Conservation (phyloP, 2,888 invertebrate species). For the Hololepta plana region DNA sequence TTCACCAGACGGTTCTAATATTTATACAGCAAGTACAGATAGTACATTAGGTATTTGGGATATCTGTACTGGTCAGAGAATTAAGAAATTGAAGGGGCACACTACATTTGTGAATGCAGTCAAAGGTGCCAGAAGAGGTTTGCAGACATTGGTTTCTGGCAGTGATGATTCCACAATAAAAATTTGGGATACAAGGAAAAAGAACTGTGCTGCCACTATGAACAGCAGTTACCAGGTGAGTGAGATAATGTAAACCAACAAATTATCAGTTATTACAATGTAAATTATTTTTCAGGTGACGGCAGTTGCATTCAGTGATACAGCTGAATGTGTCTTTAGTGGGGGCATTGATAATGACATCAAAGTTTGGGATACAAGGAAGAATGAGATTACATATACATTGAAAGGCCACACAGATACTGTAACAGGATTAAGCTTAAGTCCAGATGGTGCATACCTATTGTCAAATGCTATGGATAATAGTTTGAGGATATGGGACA, state of each 20-base stretch:
- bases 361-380: slow-evolving; percentile 94
- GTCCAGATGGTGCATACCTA: slow-evolving; percentile 74
- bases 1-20: slow-evolving; percentile 62
- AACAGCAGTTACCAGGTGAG: slow-evolving; percentile 53
- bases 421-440: slow-evolving; percentile 75
- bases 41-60: slow-evolving; percentile 94
- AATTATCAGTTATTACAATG: too few relatives aligned
- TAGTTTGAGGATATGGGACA: slow-evolving; percentile 90
- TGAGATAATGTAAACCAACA: too few relatives aligned
- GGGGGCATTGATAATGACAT: slow-evolving; percentile 96
- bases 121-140: slow-evolving; percentile 63
- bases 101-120: slow-evolving; percentile 47
- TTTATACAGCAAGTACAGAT: slow-evolving; percentile 89
- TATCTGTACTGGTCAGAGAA: slow-evolving; percentile 65
- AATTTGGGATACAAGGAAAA: slow-evolving; percentile 84
- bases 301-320: slow-evolving; percentile 85
- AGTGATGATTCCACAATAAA: slow-evolving; percentile 89
- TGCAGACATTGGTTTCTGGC: slow-evolving; percentile 79
- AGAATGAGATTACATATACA: slow-evolving; percentile 64
- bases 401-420: slow-evolving; percentile 92
- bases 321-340: slow-evolving; percentile 84
- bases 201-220: slow-evolving; percentile 54
- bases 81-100: slow-evolving; percentile 81
- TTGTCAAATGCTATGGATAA: slow-evolving; percentile 96
- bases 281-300: slow-evolving; percentile 34